These are phyloP conservation scores for Etheostoma nigrum DNA, from an alignment of 2,797 vertebrate species.

Conservation along the genomic window DNA sequence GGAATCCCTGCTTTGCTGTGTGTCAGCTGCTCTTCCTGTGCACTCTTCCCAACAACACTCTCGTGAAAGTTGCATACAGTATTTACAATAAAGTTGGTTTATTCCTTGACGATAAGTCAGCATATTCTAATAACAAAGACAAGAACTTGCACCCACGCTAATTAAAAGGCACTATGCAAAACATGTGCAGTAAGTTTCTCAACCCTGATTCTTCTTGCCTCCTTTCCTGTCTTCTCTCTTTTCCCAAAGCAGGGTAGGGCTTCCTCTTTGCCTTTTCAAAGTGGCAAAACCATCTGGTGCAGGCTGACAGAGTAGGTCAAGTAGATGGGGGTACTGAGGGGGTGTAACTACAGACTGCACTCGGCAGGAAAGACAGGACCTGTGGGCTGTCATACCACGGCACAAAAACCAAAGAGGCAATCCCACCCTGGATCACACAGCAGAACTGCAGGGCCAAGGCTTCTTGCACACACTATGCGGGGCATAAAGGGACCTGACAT, in stretches of 20 bases:
- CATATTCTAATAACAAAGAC: conserved; percentile 1
- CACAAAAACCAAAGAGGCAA: conserved; percentile 61
- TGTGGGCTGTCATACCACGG: conserved; percentile 76
- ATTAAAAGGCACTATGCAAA: conserved; percentile 45
- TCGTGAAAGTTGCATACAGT: not conserved
- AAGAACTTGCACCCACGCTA: conserved; percentile 1
- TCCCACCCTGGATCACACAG: conserved; percentile 65
- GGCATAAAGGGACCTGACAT: conserved; percentile 29
- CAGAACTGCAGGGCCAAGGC: conserved; percentile 58
- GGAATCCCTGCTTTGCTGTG: conserved; percentile 24
- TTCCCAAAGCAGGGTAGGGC: conserved; percentile 60
- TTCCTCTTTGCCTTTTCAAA: conserved; percentile 72
- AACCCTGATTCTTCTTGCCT: conserved; percentile 26
- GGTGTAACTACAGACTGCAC: conserved; percentile 74
- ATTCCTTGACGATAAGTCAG: not conserved
- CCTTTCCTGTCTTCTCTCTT: conserved; percentile 51
- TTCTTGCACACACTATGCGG: conserved; percentile 45
- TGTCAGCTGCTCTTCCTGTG: conserved; percentile 18
- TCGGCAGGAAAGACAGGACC: conserved; percentile 66
- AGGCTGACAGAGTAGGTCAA: conserved; percentile 67
- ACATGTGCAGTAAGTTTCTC: conserved; percentile 48
- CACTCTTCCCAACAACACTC: not conserved
- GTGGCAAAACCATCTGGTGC: conserved; percentile 81
- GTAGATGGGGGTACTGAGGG: conserved; percentile 30
- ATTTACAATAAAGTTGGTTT: not conserved